Percentiles rank a stretch among this genome's conserved stretches.
Evolutionary conservation across 2,797 vertebrate genomes (phyloP).

Genomic region (Ataeniobius toweri): DNA sequence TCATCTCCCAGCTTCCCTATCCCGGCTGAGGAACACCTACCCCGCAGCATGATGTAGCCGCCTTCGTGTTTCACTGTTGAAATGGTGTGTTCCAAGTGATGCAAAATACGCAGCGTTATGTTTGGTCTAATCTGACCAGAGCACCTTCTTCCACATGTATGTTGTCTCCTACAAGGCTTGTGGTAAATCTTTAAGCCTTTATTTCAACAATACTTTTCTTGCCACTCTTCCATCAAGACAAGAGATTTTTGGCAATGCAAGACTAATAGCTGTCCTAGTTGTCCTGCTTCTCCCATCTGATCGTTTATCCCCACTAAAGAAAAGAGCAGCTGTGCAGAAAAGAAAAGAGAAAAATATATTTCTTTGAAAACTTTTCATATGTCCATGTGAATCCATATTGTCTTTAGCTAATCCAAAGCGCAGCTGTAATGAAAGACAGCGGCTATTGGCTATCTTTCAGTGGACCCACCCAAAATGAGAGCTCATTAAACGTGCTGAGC

Average conservation of each 20-base stretch:
- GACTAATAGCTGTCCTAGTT: too few relatives aligned
- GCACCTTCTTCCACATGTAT: not conserved
- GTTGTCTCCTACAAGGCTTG: too few relatives aligned
- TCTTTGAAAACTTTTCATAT: not conserved
- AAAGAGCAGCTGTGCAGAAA: not conserved
- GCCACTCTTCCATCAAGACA: not conserved
- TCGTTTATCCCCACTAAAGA: too few relatives aligned
- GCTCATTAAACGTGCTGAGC: conserved; percentile 61
- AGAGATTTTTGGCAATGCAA: not conserved
- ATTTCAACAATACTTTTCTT: not conserved
- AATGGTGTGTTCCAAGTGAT: not conserved
- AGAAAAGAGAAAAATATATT: not conserved
- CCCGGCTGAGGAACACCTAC: not conserved
- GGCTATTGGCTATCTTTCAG: conserved; percentile 69
- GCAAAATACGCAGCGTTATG: not conserved
- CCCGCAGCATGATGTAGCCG: not conserved
- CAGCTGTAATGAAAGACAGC: conserved; percentile 67
- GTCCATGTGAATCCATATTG: conserved; percentile 29
- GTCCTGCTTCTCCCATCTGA: too few relatives aligned
- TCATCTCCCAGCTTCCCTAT: not conserved
- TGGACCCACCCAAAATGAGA: conserved; percentile 67
- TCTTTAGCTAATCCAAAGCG: conserved; percentile 53
- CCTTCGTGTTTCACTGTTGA: not conserved
- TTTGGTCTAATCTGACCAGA: not conserved
- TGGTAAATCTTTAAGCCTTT: too few relatives aligned